Evolutionary conservation across 2,797 vertebrate species (phyloP), one percentile per base, ranked within the genome.

Genomic region (Bovichtus variegatus): DNA sequence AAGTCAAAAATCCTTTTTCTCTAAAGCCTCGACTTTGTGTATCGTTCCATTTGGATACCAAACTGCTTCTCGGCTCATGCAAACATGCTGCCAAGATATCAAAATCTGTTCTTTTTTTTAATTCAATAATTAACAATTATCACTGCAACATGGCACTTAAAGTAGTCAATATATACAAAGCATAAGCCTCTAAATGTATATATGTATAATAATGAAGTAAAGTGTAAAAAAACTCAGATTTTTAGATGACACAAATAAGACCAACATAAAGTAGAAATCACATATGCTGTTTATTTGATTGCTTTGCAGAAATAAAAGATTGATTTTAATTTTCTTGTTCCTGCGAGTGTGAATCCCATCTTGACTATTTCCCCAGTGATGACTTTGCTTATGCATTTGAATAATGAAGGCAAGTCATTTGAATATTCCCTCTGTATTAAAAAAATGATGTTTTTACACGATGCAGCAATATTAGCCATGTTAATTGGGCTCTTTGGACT

Each of bases 401-500:
- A 93, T 95, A 95, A 95, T 95, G 92, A 96, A 95, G 88, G 88
- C 91, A 89, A 92, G 91, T 88, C 71, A 95, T 95, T 96, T 95
- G 85, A 96, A 95, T 96, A 96, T 96, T 96, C 95, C 95, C 92
- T 94, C 78, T 94, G 87, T 92, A 95, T 93, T 94, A 90, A 95
- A 95, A 95, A 88, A 91, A 68, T 9, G 7, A 90, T 96, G 94
- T 95, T 95, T 95, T 95, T 94, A 95, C 95, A 84, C 89, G 80
- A 93, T 92, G 87, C 93, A 94, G 90, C 93, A 94, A 86, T 94
- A 93, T 93, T 95, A 95, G 89, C 93, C 80, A 95, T 95, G 93
- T 94, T 94, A 95, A 96, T 92, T 93, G 85, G 90, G 91, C 93
- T 94, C 95, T 95, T 94, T 96, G 95, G 96, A 96, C 95, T 92